Conservation (phyloP, 1,140 invertebrate species). For the Tribolium castaneum region DNA sequence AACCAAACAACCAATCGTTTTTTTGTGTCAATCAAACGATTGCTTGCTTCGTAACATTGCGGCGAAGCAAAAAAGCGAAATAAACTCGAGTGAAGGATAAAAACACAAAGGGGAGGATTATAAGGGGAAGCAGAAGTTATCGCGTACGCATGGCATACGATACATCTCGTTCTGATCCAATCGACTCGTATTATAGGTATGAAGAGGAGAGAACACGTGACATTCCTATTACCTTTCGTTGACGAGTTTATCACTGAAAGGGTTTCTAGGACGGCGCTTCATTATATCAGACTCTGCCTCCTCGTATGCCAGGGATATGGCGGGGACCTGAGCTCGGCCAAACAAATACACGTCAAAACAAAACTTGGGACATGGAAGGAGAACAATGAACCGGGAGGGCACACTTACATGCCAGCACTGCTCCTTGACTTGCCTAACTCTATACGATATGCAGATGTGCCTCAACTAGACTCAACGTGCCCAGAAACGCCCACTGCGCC, state of each 20-base stretch:
- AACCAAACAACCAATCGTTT: neutral
- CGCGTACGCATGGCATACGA: constrained; percentile 50
- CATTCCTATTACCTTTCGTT: constrained; percentile 90
- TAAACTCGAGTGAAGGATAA: neutral
- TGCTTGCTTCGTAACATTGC: neutral
- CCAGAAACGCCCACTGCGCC: neutral
- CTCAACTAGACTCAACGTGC: neutral
- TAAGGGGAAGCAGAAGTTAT: constrained; percentile 50
- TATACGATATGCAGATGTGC: constrained; percentile 5
- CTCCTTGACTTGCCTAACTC: constrained; percentile 53
- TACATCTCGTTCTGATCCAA: constrained; percentile 1
- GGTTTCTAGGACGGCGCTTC: constrained; percentile 99
- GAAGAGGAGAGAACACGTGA: constrained; percentile 40
- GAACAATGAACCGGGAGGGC: constrained; percentile 38
- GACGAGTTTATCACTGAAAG: constrained; percentile 95
- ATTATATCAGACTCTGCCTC: constrained; percentile 99
- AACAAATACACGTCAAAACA: constrained; percentile 62
- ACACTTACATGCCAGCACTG: constrained; percentile 57
- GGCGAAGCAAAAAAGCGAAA: constrained; percentile 36
- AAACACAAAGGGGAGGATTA: constrained; percentile 21
- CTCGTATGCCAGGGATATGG: constrained; percentile 99
- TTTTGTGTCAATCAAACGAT: neutral
- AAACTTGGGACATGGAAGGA: constrained; percentile 40
- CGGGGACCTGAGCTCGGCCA: constrained; percentile 87
- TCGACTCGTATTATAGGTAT: constrained; percentile 25